Base-by-base conservation (phyloP, 1,140 invertebrate species). In the Grapholita molesta region DNA sequence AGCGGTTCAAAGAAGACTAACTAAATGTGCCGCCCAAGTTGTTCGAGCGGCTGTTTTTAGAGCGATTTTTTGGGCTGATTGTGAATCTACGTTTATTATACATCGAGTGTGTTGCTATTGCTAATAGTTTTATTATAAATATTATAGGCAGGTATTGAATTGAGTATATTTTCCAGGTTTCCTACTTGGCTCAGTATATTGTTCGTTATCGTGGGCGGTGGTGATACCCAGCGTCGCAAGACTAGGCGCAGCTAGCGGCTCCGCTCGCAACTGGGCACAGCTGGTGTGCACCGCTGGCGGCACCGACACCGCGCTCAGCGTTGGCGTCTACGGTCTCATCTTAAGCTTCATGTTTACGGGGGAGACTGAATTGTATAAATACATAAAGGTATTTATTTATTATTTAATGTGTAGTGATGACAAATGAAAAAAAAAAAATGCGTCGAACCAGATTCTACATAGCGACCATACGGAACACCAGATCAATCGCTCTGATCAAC, bases 271-370 rank as follows among this genome's bases (percentile, higher is more conserved):
- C 71, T 89, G 86, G 88, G 72, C 86, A 3, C 88, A 89, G 57
- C 70, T 90, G 6, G 76, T 89, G 6, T 86, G 84, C 66, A 91
- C 89, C n/a, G 83, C 89, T 0, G 88, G 89, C 1, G 89, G 89
- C 2, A 66, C 80, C 1, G 89, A 91, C 66, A 90, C 89, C 0
- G 87, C 88, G 1, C 83, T 91, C 23, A 90, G 88, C 71, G 88
- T 91, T 32, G 86, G 88, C 15, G 76, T 85, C 5, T 91, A 81
- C 55, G 88, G 89, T 2, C 66, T 87, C 33, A 76, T 87, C 15
- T 84, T 75, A 35, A 87, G 71, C 57, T 88, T 78, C 18, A 86
- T 89, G 64, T 86, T 89, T 66, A 73, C 77, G 52, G 79, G 83
- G 25, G 81, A 75, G 6, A 72, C 77, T 53, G 80, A 85, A 8